phyloP scores from a whole-genome alignment of 2,113 vertebrate genomes.

The Urocitellus parryii region DNA sequence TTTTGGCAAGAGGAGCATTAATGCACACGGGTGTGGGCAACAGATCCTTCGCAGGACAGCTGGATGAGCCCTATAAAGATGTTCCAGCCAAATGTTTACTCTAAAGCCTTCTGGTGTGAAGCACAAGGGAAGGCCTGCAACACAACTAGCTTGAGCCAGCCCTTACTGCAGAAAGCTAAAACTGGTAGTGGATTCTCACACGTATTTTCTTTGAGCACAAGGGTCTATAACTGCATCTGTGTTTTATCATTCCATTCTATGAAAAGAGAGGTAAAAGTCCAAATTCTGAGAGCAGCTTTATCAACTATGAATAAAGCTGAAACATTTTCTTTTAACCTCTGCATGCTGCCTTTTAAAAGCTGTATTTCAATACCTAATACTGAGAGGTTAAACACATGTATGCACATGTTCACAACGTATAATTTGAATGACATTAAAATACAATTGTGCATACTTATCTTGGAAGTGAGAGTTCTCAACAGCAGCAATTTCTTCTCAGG shows the following conservation, averaged over 20 bases:
- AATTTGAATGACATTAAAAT: slow-evolving; percentile 29
- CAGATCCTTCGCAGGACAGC: slow-evolving; percentile 72
- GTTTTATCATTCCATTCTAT: background rate
- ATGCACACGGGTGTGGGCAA: slow-evolving; percentile 62
- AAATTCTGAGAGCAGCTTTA: background rate
- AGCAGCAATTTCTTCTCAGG: background rate
- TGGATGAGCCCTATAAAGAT: slow-evolving; percentile 62
- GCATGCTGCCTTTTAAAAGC: background rate
- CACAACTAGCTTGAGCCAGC: background rate
- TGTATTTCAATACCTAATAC: background rate
- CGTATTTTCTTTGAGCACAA: background rate
- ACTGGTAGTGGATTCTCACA: background rate
- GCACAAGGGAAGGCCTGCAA: background rate
- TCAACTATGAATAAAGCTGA: background rate
- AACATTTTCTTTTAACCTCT: background rate
- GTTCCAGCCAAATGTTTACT: slow-evolving; percentile 75
- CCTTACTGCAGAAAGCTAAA: background rate
- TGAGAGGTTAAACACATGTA: background rate
- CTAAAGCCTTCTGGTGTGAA: slow-evolving; percentile 75
- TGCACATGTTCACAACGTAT: background rate
- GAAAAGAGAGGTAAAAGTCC: background rate
- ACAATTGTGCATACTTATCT: background rate
- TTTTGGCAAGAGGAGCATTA: slow-evolving; percentile 52
- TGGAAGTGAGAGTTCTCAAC: background rate
- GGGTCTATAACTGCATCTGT: background rate